Conservation (phyloP, 1,140 invertebrate species). For the Palaemon carinicauda region DNA sequence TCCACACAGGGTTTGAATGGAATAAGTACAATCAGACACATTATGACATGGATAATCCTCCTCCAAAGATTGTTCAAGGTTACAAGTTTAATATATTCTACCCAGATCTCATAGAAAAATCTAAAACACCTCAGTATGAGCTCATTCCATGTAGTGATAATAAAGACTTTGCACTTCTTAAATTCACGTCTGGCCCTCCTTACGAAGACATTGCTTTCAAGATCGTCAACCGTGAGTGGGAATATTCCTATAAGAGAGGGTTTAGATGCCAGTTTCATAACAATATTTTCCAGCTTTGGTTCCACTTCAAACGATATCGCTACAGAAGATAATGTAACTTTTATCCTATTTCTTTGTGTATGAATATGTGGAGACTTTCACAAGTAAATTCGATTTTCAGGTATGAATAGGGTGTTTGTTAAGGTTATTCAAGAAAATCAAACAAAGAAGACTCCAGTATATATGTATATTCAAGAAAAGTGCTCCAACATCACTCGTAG, state of each 20-base stretch:
- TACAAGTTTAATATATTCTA: slow-evolving; percentile 99
- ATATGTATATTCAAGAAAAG: too few relatives aligned
- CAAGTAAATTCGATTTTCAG: too few relatives aligned
- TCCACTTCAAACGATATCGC: slow-evolving; percentile 97
- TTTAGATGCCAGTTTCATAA: slow-evolving; percentile 99
- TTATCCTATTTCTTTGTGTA: background rate
- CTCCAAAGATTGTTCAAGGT: slow-evolving; percentile 99
- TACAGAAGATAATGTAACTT: slow-evolving; percentile 81
- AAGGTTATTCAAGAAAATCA: too few relatives aligned
- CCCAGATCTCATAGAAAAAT: slow-evolving; percentile 97
- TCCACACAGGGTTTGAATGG: slow-evolving; percentile 95
- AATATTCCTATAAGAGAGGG: slow-evolving; percentile 97
- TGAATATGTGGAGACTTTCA: too few relatives aligned
- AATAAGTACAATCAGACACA: slow-evolving; percentile 99
- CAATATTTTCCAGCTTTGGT: slow-evolving; percentile 99
- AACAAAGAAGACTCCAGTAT: too few relatives aligned
- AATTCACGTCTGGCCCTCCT: slow-evolving; percentile 94
- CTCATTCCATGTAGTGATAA: slow-evolving; percentile 90
- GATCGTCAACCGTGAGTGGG: slow-evolving; percentile 99
- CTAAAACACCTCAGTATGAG: slow-evolving; percentile 91
- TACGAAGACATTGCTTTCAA: slow-evolving; percentile 99
- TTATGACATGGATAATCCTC: slow-evolving; percentile 99
- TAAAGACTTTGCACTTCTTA: slow-evolving; percentile 92
- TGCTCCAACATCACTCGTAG: too few relatives aligned
- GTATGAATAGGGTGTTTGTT: too few relatives aligned